Evolutionary conservation across 1,140 invertebrate genomes (phyloP).

Genomic region (Acromyrmex echinatior): DNA sequence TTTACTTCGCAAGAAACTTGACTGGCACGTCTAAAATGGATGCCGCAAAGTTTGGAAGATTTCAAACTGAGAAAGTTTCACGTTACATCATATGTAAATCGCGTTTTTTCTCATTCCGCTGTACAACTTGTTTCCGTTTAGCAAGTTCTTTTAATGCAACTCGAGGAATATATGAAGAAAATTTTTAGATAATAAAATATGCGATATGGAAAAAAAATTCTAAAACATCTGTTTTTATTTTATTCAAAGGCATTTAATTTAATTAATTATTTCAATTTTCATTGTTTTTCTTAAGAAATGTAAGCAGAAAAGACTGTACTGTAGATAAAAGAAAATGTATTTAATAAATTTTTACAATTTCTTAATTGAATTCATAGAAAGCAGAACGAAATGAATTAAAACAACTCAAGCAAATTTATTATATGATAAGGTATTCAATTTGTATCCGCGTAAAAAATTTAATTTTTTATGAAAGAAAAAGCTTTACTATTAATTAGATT

Average conservation of each 20-base stretch:
- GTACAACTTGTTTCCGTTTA: slow-evolving; percentile 10
- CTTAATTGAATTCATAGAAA: neutral
- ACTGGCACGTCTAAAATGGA: slow-evolving; percentile 42
- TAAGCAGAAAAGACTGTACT: neutral
- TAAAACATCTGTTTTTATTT: neutral
- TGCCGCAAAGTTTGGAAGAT: slow-evolving; percentile 45
- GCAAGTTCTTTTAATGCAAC: neutral
- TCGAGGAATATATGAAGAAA: neutral
- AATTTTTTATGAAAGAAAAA: slow-evolving; percentile 2
- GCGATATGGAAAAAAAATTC: neutral
- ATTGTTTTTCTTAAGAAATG: neutral
- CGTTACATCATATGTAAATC: slow-evolving; percentile 45
- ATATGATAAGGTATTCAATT: neutral
- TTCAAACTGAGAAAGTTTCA: slow-evolving; percentile 38
- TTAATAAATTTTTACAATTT: neutral
- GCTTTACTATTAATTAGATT: neutral
- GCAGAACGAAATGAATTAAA: neutral
- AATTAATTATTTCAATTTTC: neutral
- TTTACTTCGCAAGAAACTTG: slow-evolving; percentile 40
- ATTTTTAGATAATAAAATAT: too few species aligned
- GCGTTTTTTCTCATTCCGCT: slow-evolving; percentile 10
- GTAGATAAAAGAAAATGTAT: neutral
- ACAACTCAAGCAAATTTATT: neutral
- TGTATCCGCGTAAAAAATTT: neutral
- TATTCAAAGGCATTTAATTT: neutral